Conservation (phyloP, 2,888 invertebrate genomes). For the Sinotaia quadrata region DNA sequence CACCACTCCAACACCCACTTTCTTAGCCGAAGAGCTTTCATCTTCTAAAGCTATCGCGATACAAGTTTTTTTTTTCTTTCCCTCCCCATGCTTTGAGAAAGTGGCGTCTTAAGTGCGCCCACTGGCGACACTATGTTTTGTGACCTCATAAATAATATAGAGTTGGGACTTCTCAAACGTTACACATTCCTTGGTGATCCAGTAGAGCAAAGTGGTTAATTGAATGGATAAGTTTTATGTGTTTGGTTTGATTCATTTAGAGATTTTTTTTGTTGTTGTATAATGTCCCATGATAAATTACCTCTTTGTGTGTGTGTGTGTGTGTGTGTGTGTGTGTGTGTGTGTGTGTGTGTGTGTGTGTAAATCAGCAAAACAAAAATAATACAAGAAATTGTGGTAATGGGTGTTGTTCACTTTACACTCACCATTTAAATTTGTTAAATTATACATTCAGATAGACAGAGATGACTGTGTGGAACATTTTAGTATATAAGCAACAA, state of each 20-base stretch:
- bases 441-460: too few relatives aligned
- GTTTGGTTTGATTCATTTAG: too few relatives aligned
- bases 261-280: not conserved
- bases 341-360: slow-evolving; percentile 2
- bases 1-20: not conserved
- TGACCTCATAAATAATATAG: not conserved
- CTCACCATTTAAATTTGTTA: too few relatives aligned
- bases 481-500: too few relatives aligned
- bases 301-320: slow-evolving; percentile 2
- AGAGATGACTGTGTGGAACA: too few relatives aligned
- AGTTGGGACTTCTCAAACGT: not conserved
- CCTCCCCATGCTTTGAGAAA: too few relatives aligned
- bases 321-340: slow-evolving; percentile 11
- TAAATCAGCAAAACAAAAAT: not conserved
- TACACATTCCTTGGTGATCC: too few relatives aligned
- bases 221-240: too few relatives aligned
- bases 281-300: not conserved
- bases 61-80: not conserved
- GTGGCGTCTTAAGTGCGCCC: not conserved
- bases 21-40: not conserved
- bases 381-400: too few relatives aligned
- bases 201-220: too few relatives aligned
- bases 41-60: not conserved
- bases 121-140: not conserved
- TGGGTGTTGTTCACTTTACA: too few relatives aligned